Base-by-base conservation (phyloP, 1,140 invertebrate species). In the Danaus plexippus region DNA sequence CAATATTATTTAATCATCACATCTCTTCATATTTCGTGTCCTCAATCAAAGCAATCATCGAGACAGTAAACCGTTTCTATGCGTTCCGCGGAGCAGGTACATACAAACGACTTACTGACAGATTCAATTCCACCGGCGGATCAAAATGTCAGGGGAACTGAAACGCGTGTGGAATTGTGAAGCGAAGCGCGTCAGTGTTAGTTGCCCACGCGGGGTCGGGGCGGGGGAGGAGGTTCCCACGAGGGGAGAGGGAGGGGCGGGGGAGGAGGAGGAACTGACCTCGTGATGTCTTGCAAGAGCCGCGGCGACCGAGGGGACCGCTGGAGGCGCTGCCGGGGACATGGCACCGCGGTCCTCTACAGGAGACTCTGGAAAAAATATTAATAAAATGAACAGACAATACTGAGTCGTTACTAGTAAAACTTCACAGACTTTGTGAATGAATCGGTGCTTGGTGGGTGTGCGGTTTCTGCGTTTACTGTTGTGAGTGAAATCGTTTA, bases 231-330 rank as follows among this genome's bases (percentile, higher is more conserved):
- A 12, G 50, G 42, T 11, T 40, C 15, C 15, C 15, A 15, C 15
- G 15, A 15, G 15, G 15, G 15, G 15, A 3, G 3, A 15, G 15
- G 15, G 3, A n/a, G n/a, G n/a, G n/a, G n/a, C n/a, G n/a, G n/a
- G n/a, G n/a, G 15, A 3, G 15, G 15, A 15, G 15, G 15, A 3
- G 15, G 15, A 15, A 59, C 73, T 70, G 76, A 95, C 93, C 94
- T 92, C 93, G 87, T 62, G 93, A 94, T 47, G 92, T 94, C 89
- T 95, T 95, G 86, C 94, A 95, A n/a, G 94, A 95, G 82, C 93
- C 92, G 62, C 94, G 89, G 18, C 94, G 90, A 58, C 92, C 93
- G 53, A 95, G 88, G 54, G 90, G 87, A 56, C 90, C 92, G 75
- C 91, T 91, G 49, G 89, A 88, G 66, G 90, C 92, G 70, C 91